Base-by-base conservation (phyloP, 2,113 vertebrate genomes). In the Thalassoma bifasciatum region DNA sequence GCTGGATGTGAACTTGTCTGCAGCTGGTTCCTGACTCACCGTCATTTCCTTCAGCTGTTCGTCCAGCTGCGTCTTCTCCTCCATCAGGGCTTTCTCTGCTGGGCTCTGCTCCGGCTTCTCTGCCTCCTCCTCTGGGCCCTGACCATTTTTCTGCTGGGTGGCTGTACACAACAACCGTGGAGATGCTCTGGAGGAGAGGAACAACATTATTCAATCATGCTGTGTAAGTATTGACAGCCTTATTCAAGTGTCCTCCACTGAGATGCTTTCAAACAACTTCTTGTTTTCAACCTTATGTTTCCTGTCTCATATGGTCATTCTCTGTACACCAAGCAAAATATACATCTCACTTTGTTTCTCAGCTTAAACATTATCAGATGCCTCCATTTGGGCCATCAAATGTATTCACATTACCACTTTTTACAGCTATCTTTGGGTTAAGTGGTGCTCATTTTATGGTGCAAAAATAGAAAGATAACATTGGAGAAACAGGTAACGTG, bases 31-130 rank as follows among this genome's bases (percentile, higher is more conserved):
- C 37, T 0, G 23, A 71, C 95, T 94, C 82, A 99, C 98, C 10
- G 85, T 93, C 13, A 97, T 90, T 14, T 97, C 97, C 70, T 94
- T 96, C 1, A 99, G 90, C 74, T 99, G 96, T 24, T 95, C 96
- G 72, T 98, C 97, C 68, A 99, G 84, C 91, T 93, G 95, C 22
- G 36, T 80, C 90, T 98, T 99, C 87, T 98, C 97, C 79, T 97
- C 96, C 3, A 60, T 0, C 47, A 94, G 73, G 0, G 17, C 61
- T 40, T 95, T 96, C 73, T 96, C 95, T 19, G 92, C 38, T 10
- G 93, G 7, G 10, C 72, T 87, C 4, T 83, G 72, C 21, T 96
- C 96, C 0, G 85, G 24, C 81, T 95, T 96, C n/a, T 91, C 87
- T 0, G 69, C 88, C 19, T 96, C 96, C 51, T 98, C 97, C 26